These are phyloP conservation scores for Caenorhabditis sulstoni DNA, from an alignment of 2,888 invertebrate genomes.

Conservation along the genomic window DNA sequence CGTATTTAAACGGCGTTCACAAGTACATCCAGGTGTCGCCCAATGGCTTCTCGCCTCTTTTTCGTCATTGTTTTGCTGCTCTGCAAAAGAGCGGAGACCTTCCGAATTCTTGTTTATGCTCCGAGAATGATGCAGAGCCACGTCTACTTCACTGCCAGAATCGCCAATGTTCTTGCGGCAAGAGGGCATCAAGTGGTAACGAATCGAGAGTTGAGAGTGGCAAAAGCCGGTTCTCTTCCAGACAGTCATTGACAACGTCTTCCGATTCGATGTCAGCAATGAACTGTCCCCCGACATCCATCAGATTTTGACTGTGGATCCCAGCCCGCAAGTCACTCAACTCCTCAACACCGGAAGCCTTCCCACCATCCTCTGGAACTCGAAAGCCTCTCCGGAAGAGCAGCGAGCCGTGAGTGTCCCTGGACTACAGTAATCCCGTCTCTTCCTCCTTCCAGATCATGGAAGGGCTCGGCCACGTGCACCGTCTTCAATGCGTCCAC, in stretches of 20 bases:
- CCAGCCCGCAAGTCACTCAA: constrained; percentile 42
- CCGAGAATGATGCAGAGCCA: constrained; percentile 67
- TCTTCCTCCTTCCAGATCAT: constrained; percentile 48
- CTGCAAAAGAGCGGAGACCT: neutral
- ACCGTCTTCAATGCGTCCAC: constrained; percentile 56
- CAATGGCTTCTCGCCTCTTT: neutral
- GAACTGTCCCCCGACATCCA: constrained; percentile 38
- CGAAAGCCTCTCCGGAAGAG: constrained; percentile 49
- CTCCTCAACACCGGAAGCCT: constrained; percentile 31
- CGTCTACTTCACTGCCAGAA: constrained; percentile 63
- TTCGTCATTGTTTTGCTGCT: neutral
- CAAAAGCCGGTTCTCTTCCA: constrained; percentile 12
- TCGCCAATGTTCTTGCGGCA: constrained; percentile 63
- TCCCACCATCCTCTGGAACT: constrained; percentile 53
- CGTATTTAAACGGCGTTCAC: neutral
- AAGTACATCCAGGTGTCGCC: constrained; percentile 28
- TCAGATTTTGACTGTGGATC: constrained; percentile 38
- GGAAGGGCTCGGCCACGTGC: constrained; percentile 57
- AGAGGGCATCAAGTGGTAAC: constrained; percentile 64
- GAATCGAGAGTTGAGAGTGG: neutral
- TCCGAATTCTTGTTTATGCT: constrained; percentile 63
- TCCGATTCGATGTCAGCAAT: constrained; percentile 51
- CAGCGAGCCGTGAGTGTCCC: constrained; percentile 29
- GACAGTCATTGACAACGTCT: constrained; percentile 58
- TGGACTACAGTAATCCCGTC: neutral